Conservation (phyloP, 2,113 vertebrate genomes). For the Mesocricetus auratus region DNA sequence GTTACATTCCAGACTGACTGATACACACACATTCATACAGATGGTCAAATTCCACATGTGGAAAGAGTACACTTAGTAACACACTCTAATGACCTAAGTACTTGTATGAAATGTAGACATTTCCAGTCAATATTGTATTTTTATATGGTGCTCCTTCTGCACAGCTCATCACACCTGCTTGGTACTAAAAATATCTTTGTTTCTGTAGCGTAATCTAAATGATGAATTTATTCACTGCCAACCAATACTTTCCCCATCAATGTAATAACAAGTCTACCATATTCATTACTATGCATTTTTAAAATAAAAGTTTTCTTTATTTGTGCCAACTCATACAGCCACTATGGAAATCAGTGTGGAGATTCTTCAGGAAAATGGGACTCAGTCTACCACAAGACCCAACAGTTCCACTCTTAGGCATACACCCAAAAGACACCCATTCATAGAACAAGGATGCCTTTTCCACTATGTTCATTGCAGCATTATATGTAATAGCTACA, state of each 20-base stretch:
- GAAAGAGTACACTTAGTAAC: too few species aligned
- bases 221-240: neutral
- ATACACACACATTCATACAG: neutral
- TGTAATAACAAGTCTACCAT: accelerated
- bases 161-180: too few species aligned
- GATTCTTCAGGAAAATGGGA: too few species aligned
- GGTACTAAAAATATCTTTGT: neutral
- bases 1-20: too few species aligned
- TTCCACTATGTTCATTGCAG: too few species aligned
- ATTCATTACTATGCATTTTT: neutral
- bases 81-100: neutral
- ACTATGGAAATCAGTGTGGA: too few species aligned
- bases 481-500: too few species aligned
- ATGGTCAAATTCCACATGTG: neutral
- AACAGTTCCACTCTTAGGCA: too few species aligned
- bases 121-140: neutral
- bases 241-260: neutral
- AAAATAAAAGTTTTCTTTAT: neutral
- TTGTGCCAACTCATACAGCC: too few species aligned
- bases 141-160: neutral
- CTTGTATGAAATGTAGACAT: neutral
- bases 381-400: too few species aligned
- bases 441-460: too few species aligned
- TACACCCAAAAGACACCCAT: too few species aligned
- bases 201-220: neutral